Percentiles rank a stretch among this genome's conserved stretches.
phyloP scores from a whole-genome alignment of 2,888 invertebrate genomes.

The Eupithecia centaureata region DNA sequence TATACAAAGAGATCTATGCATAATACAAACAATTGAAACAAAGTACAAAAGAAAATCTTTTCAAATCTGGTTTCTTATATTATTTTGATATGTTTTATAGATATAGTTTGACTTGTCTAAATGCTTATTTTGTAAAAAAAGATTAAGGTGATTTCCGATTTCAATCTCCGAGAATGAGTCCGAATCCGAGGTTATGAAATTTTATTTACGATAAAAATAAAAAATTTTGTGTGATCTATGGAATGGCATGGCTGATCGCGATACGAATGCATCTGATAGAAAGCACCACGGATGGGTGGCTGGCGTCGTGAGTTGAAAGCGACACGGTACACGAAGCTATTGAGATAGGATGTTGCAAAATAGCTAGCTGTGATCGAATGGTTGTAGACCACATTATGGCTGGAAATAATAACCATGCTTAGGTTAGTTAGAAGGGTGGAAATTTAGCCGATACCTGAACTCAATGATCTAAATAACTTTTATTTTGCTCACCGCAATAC shows the following conservation, averaged over 20 bases:
- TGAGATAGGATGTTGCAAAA: constrained; percentile 14
- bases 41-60: too few species aligned
- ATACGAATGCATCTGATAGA: constrained; percentile 62
- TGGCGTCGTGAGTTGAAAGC: constrained; percentile 71
- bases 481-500: too few species aligned
- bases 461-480: too few species aligned
- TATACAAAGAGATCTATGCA: background rate
- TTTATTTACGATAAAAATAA: background rate
- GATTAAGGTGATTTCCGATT: too few species aligned
- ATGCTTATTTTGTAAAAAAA: too few species aligned
- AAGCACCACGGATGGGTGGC: constrained; percentile 77
- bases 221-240: constrained; percentile 29
- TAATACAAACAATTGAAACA: too few species aligned
- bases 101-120: too few species aligned
- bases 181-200: background rate
- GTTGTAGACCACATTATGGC: background rate
- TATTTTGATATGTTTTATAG: too few species aligned
- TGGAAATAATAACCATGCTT: background rate
- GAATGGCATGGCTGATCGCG: constrained; percentile 47
- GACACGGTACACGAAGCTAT: constrained; percentile 44
- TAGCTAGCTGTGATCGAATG: background rate
- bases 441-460: background rate
- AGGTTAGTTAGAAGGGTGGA: background rate
- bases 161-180: background rate
- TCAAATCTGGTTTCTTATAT: too few species aligned